Conservation (phyloP, 2,113 vertebrate genomes). For the Datnioides undecimradiatus region DNA sequence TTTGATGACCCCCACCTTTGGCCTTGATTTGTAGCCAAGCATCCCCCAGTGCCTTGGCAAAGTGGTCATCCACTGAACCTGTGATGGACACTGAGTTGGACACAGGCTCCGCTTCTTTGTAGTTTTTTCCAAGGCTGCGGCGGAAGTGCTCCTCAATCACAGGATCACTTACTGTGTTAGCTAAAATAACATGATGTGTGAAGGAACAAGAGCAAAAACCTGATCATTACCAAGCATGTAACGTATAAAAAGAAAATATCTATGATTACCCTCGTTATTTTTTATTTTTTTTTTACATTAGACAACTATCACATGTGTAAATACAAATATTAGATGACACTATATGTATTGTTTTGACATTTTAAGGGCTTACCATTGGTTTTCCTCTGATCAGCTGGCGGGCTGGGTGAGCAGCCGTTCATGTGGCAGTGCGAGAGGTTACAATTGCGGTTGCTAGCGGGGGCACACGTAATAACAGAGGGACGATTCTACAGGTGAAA, state of each 20-base stretch:
- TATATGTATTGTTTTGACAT: too few species aligned
- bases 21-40: constrained; percentile 98
- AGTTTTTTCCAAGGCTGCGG: constrained; percentile 97
- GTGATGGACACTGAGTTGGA: constrained; percentile 98
- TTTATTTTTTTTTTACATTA: too few species aligned
- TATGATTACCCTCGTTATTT: not conserved
- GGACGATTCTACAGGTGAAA: constrained; percentile 90
- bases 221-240: not conserved
- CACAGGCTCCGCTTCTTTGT: constrained; percentile 94
- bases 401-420: constrained; percentile 85
- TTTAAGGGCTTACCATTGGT: constrained; percentile 68
- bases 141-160: constrained; percentile 99
- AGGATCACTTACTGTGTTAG: constrained; percentile 90
- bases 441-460: constrained; percentile 92
- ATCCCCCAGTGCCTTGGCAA: constrained; percentile 97
- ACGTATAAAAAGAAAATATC: not conserved
- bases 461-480: constrained; percentile 96
- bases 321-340: not conserved
- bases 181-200: constrained; percentile 58
- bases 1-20: constrained; percentile 84
- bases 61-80: constrained; percentile 97
- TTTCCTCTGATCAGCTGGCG: constrained; percentile 80
- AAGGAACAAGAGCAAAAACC: not conserved
- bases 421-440: constrained; percentile 94
- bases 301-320: not conserved